phyloP scores from a whole-genome alignment of 1,140 invertebrate species.

The Nilaparvata lugens region DNA sequence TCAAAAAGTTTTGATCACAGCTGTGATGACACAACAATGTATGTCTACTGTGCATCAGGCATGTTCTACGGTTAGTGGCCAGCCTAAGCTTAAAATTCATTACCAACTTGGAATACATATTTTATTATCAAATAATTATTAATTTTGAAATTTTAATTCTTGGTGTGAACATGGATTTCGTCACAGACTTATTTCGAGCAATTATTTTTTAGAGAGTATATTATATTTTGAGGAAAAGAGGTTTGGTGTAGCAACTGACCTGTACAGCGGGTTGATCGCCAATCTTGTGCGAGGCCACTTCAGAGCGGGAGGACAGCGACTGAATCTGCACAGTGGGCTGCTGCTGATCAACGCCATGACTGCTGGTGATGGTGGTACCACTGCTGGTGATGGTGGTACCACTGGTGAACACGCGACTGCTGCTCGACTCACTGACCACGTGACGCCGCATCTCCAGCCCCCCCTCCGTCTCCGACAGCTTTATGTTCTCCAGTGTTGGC shows the following conservation, averaged over 20 bases:
- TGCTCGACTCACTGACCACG: constrained; percentile 36
- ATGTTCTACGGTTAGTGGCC: too few relatives aligned
- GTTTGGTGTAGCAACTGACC: constrained; percentile 19
- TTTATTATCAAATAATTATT: too few relatives aligned
- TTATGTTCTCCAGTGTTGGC: constrained; percentile 15
- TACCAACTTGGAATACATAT: too few relatives aligned
- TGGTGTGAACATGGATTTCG: too few relatives aligned
- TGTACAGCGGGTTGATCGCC: constrained; percentile 30
- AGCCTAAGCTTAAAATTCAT: too few relatives aligned
- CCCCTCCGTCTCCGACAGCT: constrained; percentile 12
- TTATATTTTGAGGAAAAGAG: not conserved
- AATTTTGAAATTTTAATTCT: too few relatives aligned
- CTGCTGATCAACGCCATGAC: not conserved
- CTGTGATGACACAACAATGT: too few relatives aligned
- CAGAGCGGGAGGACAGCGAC: constrained; percentile 31
- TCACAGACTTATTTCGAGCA: too few relatives aligned
- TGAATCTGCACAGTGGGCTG: constrained; percentile 36
- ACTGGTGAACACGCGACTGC: constrained; percentile 23
- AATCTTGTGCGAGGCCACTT: constrained; percentile 30
- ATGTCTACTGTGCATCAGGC: too few relatives aligned
- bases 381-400: not conserved
- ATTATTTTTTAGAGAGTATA: too few relatives aligned
- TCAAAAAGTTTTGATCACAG: too few relatives aligned
- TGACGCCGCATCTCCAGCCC: constrained; percentile 37
- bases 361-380: constrained; percentile 13